These are phyloP conservation scores for Acronicta leporina DNA, from an alignment of 2,888 invertebrate genomes.

Conservation along the genomic window DNA sequence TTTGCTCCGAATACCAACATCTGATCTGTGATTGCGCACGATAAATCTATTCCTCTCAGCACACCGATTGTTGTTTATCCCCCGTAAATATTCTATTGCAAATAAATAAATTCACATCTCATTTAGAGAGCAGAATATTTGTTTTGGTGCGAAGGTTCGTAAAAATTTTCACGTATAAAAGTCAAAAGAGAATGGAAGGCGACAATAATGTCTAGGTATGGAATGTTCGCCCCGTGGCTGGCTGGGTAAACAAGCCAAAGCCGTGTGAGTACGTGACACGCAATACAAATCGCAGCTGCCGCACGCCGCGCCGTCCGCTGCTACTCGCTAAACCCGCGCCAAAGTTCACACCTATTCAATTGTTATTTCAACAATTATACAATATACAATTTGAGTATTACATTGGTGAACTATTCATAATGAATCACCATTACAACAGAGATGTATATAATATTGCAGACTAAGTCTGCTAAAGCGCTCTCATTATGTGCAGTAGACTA, in stretches of 20 bases:
- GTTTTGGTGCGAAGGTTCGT: conserved; percentile 31
- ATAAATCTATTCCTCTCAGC: conserved; percentile 80
- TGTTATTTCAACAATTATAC: conserved; percentile 46
- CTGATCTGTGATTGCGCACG: conserved; percentile 84
- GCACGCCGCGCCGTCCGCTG: background rate
- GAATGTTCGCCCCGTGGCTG: conserved; percentile 64
- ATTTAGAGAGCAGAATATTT: conserved; percentile 40
- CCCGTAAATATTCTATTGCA: conserved; percentile 60
- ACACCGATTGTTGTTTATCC: conserved; percentile 65
- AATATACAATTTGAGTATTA: conserved; percentile 20
- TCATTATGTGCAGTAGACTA: too few species aligned
- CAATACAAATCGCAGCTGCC: conserved; percentile 61
- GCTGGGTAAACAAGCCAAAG: conserved; percentile 72
- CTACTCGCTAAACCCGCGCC: conserved; percentile 50
- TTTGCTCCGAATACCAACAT: conserved; percentile 84
- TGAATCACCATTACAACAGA: too few species aligned
- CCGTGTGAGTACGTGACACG: conserved; percentile 75
- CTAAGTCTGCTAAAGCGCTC: too few species aligned
- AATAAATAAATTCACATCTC: conserved; percentile 47
- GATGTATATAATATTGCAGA: too few species aligned
- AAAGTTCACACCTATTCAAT: conserved; percentile 49
- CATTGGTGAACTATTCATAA: too few species aligned
- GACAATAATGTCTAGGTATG: conserved; percentile 59
- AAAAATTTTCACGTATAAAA: conserved; percentile 51
- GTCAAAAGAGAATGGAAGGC: conserved; percentile 51